A percentile compares a stretch with the other conserved stretches of the same genome.
Conservation (phyloP, 2,888 invertebrate genomes). For the Hypomecis atomaria region DNA sequence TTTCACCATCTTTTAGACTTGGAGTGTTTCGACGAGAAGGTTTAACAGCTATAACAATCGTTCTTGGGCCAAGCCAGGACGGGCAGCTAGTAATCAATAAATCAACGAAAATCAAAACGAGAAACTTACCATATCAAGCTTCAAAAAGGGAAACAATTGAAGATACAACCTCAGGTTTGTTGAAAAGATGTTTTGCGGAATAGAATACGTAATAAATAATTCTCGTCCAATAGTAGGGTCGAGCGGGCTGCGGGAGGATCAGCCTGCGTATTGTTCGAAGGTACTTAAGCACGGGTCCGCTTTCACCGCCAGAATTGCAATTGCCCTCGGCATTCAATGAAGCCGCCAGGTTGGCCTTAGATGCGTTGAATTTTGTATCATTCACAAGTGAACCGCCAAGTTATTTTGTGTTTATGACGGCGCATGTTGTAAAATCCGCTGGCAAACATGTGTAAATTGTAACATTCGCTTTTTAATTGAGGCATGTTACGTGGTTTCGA, state of each 20-base stretch:
- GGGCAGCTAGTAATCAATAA: no score
- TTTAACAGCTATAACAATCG: no score
- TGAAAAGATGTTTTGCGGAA: slow-evolving; percentile 19
- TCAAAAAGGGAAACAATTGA: neutral
- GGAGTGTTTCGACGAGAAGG: no score
- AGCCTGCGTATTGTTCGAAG: slow-evolving; percentile 28
- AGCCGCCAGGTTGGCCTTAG: slow-evolving; percentile 24
- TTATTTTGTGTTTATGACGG: slow-evolving; percentile 28
- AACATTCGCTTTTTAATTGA: slow-evolving; percentile 26
- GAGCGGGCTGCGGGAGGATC: slow-evolving; percentile 20
- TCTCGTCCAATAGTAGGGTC: slow-evolving; percentile 22
- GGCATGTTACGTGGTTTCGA: slow-evolving; percentile 4
- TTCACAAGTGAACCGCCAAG: slow-evolving; percentile 16
- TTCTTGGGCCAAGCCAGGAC: no score
- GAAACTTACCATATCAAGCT: neutral
- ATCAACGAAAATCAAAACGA: neutral
- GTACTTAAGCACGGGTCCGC: slow-evolving; percentile 25
- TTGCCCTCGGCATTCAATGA: slow-evolving; percentile 28
- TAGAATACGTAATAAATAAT: slow-evolving; percentile 30
- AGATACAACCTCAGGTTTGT: neutral
- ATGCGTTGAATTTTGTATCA: slow-evolving; percentile 30
- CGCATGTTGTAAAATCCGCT: slow-evolving; percentile 28
- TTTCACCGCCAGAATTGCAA: slow-evolving; percentile 30
- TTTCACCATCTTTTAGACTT: no score
- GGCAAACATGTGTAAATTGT: slow-evolving; percentile 18